Base-by-base conservation (phyloP, 2,113 vertebrate genomes). In the Sorex araneus region DNA sequence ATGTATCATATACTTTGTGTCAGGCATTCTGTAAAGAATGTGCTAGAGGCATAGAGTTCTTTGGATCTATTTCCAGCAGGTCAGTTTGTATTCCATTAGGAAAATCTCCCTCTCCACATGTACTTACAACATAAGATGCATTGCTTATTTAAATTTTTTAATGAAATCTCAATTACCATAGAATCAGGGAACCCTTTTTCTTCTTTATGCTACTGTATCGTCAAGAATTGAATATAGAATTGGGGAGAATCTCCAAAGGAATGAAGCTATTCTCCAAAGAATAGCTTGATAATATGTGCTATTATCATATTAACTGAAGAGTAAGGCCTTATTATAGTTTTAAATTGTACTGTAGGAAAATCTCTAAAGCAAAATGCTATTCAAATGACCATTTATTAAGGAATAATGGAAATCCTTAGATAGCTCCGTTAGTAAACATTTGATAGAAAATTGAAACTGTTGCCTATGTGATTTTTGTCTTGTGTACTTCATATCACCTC, bases 91-190 rank as follows among this genome's bases (percentile, higher is more conserved):
- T 92, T 81, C 70, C 34, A 2, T 23, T n/a, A 36, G 16, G n/a
- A 32, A 87, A 95, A 93, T 45, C 1, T 15, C 15, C 67, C 45
- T 91, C 91, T 13, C 71, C 30, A 80, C n/a, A 81, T 57, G 16
- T 6, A 19, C 63, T 15, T 70, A 47, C 36, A 77, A 45, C n/a
- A 93, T 77, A 91, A 87, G 69, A 87, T 13, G 34, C 43, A 90
- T 78, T 94, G 86, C 67, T 94, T 92, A 81, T 54, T 77, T 79
- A 89, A 88, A 15, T 50, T 74, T 89, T 90, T 79, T 34, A 96
- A 79, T 85, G 74, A 92, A 94, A 93, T 82, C 34, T 91, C 90
- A 95, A 91, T 91, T 89, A 75, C 27, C 47, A 78, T 91, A 91
- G 84, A 89, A 95, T 57, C 0, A 4, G 79, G 47, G 81, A 75